Evolutionary conservation across 2,888 invertebrate genomes (phyloP).

Genomic region (Eristalinus aeneus): DNA sequence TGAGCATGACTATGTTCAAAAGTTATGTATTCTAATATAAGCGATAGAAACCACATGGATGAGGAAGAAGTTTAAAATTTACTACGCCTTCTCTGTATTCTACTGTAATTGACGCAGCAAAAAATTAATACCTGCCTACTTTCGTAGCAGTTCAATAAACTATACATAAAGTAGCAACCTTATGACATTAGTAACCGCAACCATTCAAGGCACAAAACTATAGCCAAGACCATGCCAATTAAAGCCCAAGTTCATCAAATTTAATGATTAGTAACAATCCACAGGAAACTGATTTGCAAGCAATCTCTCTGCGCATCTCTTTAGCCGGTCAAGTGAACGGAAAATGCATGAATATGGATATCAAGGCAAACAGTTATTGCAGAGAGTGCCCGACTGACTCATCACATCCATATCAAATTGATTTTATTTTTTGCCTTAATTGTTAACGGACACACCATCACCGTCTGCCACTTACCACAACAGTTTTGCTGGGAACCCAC

Average conservation of each 20-base stretch:
- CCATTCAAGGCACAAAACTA: neutral
- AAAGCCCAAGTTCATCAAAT: neutral
- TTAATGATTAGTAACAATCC: neutral
- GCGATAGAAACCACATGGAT: too few relatives aligned
- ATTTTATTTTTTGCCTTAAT: neutral
- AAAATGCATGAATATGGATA: neutral
- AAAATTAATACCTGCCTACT: too few relatives aligned
- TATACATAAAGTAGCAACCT: too few relatives aligned
- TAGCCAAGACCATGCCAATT: neutral
- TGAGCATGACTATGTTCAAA: too few relatives aligned
- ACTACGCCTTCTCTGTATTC: too few relatives aligned
- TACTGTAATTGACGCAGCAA: too few relatives aligned
- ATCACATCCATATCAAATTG: neutral
- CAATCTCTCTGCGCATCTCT: neutral
- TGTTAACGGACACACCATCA: neutral
- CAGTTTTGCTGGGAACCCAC: neutral
- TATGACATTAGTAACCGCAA: too few relatives aligned
- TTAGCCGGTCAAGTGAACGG: neutral
- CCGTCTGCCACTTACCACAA: neutral
- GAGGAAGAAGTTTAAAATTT: too few relatives aligned
- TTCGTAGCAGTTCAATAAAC: too few relatives aligned
- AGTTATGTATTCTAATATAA: too few relatives aligned
- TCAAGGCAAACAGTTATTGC: neutral
- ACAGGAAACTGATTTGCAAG: neutral
- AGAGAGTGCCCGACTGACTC: neutral